Conservation (phyloP, 1,140 invertebrate species). For the Aricia agestis region DNA sequence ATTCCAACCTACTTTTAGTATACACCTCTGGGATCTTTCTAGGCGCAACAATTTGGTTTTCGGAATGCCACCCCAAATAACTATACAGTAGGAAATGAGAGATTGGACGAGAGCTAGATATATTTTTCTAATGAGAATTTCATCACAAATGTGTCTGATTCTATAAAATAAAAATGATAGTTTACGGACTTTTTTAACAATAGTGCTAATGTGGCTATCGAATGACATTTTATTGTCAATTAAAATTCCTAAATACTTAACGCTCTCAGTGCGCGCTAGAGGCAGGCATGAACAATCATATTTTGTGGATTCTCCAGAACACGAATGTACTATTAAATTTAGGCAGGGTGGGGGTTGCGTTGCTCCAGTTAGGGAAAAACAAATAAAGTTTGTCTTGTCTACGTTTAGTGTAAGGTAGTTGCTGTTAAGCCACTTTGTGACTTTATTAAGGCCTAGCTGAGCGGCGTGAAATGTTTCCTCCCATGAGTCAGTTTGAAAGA, state of each 20-base stretch:
- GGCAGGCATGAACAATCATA: not conserved
- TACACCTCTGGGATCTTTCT: no score
- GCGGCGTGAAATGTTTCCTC: not conserved
- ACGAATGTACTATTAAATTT: not conserved
- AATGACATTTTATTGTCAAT: not conserved
- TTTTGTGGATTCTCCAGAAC: not conserved
- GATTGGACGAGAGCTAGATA: not conserved
- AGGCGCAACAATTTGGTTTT: not conserved
- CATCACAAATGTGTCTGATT: not conserved
- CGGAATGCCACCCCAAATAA: not conserved
- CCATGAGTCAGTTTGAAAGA: not conserved
- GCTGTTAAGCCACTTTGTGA: not conserved
- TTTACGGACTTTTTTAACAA: not conserved
- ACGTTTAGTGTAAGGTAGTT: conserved; percentile 8
- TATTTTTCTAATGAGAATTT: not conserved
- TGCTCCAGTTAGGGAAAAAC: conserved; percentile 4
- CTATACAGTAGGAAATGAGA: not conserved
- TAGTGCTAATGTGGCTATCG: not conserved
- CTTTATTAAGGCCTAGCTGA: not conserved
- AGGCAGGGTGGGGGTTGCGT: not conserved
- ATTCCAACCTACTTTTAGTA: no score
- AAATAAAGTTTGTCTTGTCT: conserved; percentile 3
- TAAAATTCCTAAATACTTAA: conserved; percentile 7
- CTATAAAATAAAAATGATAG: not conserved
- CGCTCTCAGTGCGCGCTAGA: not conserved